phyloP scores from a whole-genome alignment of 2,888 invertebrate species.

The Pachydiplax longipennis region DNA sequence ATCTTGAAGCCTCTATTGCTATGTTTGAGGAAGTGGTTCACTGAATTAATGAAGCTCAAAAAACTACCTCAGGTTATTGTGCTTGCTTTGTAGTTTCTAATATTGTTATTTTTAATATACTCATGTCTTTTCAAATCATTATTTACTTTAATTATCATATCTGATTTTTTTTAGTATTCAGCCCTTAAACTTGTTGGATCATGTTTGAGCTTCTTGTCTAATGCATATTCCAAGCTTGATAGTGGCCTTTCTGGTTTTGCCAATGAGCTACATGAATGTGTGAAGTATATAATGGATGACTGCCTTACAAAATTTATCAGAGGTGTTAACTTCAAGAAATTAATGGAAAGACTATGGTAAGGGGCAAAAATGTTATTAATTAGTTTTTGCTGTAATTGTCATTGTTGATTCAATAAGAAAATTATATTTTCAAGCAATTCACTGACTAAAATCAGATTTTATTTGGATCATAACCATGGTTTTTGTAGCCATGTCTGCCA shows the following conservation, averaged over 20 bases:
- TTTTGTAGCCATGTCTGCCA: no score
- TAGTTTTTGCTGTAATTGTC: no score
- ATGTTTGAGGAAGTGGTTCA: conserved; percentile 54
- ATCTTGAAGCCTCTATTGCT: conserved; percentile 47
- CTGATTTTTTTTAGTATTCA: conserved; percentile 52
- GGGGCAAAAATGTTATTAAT: neutral
- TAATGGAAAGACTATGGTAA: conserved; percentile 31
- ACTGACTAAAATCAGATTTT: neutral
- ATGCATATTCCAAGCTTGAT: conserved; percentile 47
- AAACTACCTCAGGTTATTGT: conserved; percentile 48
- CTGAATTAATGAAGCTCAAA: conserved; percentile 50
- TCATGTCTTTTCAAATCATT: neutral
- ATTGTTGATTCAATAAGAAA: neutral
- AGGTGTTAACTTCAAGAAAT: neutral
- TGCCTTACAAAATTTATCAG: conserved; percentile 8
- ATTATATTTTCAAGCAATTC: neutral
- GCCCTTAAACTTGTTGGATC: conserved; percentile 53
- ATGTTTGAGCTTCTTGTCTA: conserved; percentile 50
- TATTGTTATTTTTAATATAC: neutral
- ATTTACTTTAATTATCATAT: neutral
- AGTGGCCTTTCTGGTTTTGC: neutral
- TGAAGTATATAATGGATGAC: conserved; percentile 3
- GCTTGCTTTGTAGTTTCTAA: neutral
- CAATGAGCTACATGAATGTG: neutral
- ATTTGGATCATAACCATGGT: no score